A percentile compares a stretch with the other conserved stretches of the same genome.
These are phyloP conservation scores for Dasysyrphus tricinctus DNA, from an alignment of 2,888 invertebrate genomes.

Conservation along the genomic window DNA sequence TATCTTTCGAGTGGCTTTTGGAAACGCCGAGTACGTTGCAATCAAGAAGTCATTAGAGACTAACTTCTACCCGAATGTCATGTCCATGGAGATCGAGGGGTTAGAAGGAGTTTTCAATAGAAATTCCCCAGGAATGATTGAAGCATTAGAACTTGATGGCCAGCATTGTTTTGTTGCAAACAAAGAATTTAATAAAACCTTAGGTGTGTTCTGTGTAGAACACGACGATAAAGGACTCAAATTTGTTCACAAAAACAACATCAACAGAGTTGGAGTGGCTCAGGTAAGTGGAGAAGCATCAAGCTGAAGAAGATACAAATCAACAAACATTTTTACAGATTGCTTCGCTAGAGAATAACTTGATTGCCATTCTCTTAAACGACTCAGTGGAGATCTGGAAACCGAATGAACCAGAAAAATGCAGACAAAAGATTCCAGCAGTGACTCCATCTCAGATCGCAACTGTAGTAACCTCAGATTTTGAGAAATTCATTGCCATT, in stretches of 20 bases:
- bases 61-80: constrained; percentile 61
- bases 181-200: constrained; percentile 5
- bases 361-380: constrained; percentile 67
- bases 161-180: constrained; percentile 70
- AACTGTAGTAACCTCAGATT: constrained; percentile 56
- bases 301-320: neutral
- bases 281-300: constrained; percentile 73
- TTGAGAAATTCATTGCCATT: constrained; percentile 78
- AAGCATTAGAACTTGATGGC: constrained; percentile 55
- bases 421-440: constrained; percentile 73
- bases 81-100: constrained; percentile 67
- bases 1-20: constrained; percentile 69
- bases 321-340: constrained; percentile 65
- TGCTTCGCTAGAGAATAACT: constrained; percentile 59
- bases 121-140: constrained; percentile 57
- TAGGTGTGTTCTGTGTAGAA: constrained; percentile 67
- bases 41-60: constrained; percentile 66
- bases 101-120: constrained; percentile 61
- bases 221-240: constrained; percentile 26
- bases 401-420: constrained; percentile 51
- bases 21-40: constrained; percentile 69
- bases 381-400: constrained; percentile 78
- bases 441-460: constrained; percentile 77
- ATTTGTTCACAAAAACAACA: constrained; percentile 53
- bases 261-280: constrained; percentile 67